A percentile compares a stretch with the other conserved stretches of the same genome.
These are phyloP conservation scores for Atta cephalotes DNA, from an alignment of 1,140 invertebrate genomes.

Conservation along the genomic window DNA sequence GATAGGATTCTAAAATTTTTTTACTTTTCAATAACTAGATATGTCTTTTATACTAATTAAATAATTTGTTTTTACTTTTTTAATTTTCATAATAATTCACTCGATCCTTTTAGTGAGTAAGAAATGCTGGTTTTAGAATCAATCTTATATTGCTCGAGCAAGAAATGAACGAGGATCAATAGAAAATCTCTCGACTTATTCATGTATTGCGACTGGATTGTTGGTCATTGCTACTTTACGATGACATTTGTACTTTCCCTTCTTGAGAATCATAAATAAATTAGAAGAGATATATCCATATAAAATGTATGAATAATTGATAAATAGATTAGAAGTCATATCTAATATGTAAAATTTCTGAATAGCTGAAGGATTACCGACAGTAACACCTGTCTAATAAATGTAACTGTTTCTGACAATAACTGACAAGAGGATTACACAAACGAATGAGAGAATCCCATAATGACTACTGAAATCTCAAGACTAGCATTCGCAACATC, in stretches of 20 bases:
- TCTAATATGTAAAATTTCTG: neutral
- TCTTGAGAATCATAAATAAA: neutral
- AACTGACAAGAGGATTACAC: neutral
- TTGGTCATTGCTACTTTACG: neutral
- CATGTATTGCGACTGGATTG: neutral
- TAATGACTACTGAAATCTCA: constrained; percentile 13
- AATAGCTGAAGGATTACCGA: neutral
- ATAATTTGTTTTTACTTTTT: no score
- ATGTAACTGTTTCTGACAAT: neutral
- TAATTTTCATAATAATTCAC: no score
- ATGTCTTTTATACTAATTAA: no score
- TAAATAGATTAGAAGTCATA: neutral
- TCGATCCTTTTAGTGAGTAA: no score
- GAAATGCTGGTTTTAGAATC: no score
- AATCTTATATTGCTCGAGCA: neutral
- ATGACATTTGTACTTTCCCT: neutral
- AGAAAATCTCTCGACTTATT: neutral
- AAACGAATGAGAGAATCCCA: constrained; percentile 6
- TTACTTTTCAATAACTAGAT: no score
- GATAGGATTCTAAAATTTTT: no score
- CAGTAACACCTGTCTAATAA: neutral
- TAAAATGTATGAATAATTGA: no score
- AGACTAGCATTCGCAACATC: neutral
- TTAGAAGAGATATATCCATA: neutral
- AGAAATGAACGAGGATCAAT: neutral